Base-by-base conservation (phyloP, 2,797 vertebrate genomes). In the Tenualosa thibaudeaui region DNA sequence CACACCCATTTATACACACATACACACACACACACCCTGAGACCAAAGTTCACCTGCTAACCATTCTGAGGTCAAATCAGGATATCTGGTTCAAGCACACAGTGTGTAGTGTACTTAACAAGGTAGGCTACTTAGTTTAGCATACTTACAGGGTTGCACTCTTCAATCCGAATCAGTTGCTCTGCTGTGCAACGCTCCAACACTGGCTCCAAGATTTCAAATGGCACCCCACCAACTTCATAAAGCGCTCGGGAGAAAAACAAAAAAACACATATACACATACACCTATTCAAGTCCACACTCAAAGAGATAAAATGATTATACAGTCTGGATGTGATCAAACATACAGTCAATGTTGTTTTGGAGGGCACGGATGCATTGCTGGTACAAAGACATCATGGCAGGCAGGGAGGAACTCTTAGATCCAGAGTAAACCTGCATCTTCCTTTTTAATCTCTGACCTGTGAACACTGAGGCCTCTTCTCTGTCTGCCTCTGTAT, bases 131-230 rank as follows among this genome's bases (percentile, higher is more conserved):
- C 12, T 40, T 15, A 17, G n/a, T 65, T 6, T 19, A 22, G 40
- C 22, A 46, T 78, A 46, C 71, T 43, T 95, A 98, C 97, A 91
- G 95, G 96, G 90, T 98, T 98, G 91, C 49, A 96, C 88, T 97
- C 96, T 90, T 98, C 97, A 89, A 98, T 95, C 85, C 90, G 95
- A 24, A 95, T 93, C 88, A 98, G 94, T 89, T 98, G 97, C 84
- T 97, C 93, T 17, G 97, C 94, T 26, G 96, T 98, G 88, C 97
- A 98, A 85, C 94, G 94, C 88, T 96, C 93, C 93, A 98, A 90
- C 84, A 98, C 97, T 0, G 97, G 97, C 91, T 98, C 95, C 22
- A 98, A 93, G 91, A 98, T 96, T 87, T 97, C 97, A 95, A 97
- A 98, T 0, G 97, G 97, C 85, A 98, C 96, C 19, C 95, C 96